These are phyloP conservation scores for Microplitis manilae DNA, from an alignment of 2,888 invertebrate genomes.

Conservation along the genomic window DNA sequence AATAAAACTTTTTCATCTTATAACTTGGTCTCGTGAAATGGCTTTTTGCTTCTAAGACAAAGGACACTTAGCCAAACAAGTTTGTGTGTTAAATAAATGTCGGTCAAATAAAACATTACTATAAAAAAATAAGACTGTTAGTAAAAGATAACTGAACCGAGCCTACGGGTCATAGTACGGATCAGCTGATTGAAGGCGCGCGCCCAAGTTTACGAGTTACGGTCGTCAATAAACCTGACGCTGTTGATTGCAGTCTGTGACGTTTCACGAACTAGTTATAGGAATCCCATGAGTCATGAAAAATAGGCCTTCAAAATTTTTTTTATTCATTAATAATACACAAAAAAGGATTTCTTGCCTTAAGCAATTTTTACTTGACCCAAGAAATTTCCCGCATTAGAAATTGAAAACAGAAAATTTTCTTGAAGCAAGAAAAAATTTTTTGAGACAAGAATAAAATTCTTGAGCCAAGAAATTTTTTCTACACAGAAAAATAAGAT, in stretches of 20 bases:
- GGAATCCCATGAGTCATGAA: conserved; percentile 39
- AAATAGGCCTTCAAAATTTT: background rate
- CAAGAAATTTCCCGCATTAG: no score
- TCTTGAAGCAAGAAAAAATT: no score
- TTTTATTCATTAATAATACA: background rate
- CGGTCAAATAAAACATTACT: conserved; percentile 3
- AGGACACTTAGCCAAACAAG: background rate
- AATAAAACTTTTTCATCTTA: background rate
- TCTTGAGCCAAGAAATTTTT: no score
- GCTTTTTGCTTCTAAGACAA: background rate
- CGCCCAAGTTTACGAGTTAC: conserved; percentile 72
- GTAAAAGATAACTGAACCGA: conserved; percentile 50
- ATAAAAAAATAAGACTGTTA: conserved; percentile 45
- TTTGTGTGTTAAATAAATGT: conserved; percentile 12
- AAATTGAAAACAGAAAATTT: no score
- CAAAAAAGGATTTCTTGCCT: no score
- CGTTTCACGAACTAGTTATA: conserved; percentile 63
- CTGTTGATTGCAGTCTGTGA: conserved; percentile 62
- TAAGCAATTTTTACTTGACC: no score
- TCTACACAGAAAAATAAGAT: no score
- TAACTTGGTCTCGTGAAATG: background rate
- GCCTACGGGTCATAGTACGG: conserved; percentile 68
- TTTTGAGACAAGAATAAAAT: no score
- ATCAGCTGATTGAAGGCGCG: conserved; percentile 72
- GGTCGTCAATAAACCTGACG: conserved; percentile 71